These are phyloP conservation scores for Atractosteus spatula DNA, from an alignment of 2,113 vertebrate genomes.

Conservation along the genomic window DNA sequence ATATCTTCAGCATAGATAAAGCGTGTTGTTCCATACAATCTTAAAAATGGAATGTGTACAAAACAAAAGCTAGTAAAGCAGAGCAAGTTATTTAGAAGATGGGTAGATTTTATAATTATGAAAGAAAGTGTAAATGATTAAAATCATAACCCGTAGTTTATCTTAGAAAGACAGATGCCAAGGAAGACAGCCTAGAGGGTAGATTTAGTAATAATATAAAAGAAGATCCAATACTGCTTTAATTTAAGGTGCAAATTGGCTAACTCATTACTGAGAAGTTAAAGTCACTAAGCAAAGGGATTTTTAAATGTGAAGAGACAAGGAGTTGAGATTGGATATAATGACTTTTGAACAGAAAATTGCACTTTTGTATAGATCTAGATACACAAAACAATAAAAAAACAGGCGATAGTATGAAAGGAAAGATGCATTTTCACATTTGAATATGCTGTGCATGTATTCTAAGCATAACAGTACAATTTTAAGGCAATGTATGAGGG, in stretches of 20 bases:
- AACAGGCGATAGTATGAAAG: no score
- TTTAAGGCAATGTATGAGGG: no score
- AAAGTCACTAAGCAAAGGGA: constrained; percentile 26
- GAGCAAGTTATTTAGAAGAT: neutral
- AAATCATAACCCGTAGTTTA: constrained; percentile 7
- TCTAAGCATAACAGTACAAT: no score
- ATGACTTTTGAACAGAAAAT: constrained; percentile 30
- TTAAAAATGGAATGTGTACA: constrained; percentile 3
- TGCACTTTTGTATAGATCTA: constrained; percentile 29
- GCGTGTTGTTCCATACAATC: constrained; percentile 1
- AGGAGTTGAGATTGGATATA: constrained; percentile 22
- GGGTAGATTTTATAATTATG: constrained; percentile 1
- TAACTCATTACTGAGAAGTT: constrained; percentile 16
- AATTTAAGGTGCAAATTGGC: constrained; percentile 9
- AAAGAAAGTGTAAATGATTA: neutral
- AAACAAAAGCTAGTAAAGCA: neutral
- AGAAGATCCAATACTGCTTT: neutral
- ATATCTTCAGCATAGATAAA: neutral
- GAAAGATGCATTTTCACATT: no score
- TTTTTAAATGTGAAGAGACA: constrained; percentile 17
- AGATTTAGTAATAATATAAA: constrained; percentile 5
- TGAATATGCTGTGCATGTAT: no score
- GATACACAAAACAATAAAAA: no score
- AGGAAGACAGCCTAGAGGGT: neutral
- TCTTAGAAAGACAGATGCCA: constrained; percentile 12